Conservation (phyloP, 2,113 vertebrate genomes). For the Rafetus swinhoei region DNA sequence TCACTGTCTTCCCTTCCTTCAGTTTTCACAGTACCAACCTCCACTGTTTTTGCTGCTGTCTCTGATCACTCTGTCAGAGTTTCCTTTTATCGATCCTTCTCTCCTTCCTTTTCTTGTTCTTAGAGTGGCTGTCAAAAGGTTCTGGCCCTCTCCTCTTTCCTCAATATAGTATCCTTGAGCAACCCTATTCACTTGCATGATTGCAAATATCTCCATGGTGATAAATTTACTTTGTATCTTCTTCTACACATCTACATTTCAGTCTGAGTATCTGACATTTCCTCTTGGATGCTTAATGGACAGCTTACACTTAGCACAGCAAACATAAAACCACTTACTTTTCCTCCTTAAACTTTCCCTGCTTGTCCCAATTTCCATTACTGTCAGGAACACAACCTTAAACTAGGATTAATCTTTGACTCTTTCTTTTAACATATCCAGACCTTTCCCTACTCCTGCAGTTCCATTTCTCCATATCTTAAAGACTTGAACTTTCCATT, state of each 20-base stretch:
- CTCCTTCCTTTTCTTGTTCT: neutral
- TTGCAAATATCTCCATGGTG: neutral
- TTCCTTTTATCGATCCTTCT: neutral
- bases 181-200: neutral
- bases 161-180: neutral
- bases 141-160: neutral
- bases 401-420: slow-evolving; percentile 13
- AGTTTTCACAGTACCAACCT: neutral
- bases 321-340: neutral
- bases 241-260: neutral
- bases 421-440: neutral
- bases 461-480: neutral
- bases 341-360: neutral
- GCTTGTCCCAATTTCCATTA: neutral
- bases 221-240: neutral
- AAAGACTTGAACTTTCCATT: neutral
- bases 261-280: neutral
- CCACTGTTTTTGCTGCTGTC: neutral
- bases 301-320: neutral
- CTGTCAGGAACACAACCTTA: neutral
- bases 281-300: neutral
- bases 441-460: neutral
- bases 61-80: neutral
- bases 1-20: neutral
- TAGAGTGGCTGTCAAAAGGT: neutral